Base-by-base conservation (phyloP, 1,140 invertebrate species). In the Heliothis subflexa region DNA sequence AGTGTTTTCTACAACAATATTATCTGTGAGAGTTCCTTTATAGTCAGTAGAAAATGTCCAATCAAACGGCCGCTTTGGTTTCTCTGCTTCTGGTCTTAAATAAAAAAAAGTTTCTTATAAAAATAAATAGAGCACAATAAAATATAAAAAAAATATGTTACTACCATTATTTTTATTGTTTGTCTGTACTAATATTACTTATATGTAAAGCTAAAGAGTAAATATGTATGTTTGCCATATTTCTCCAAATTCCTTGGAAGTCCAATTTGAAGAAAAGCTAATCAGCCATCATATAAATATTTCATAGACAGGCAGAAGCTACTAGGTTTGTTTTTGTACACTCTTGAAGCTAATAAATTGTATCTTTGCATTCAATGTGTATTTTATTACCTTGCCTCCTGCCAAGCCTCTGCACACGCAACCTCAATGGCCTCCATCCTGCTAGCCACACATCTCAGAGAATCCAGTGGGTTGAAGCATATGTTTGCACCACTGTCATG, bases 21-120 rank as follows among this genome's bases (percentile, higher is more conserved):
- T 95, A 5, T 96, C 96, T 84, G 95, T 95, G 28, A 98, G 86
- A 21, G 97, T 98, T 52, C 99, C 99, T 91, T 96, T 97, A 89
- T 99, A 99, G 89, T 97, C 96, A 45, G 98, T 99, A n/a, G 97
- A 97, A 87, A 98, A 99, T 9, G 99, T 99, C 99, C 99, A 99
- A 94, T 99, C 99, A 95, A 99, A 99, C 14, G 98, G 97, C 85
- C 98, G 97, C 16, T 98, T 94, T 87, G 97, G 97, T 85, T 98
- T 96, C 84, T 97, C 96, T 54, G 97, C 95, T 83, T 95, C 94
- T 87, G 94, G 94, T 81, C 95, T 96, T 81, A 72, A 89, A 93
- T 74, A 62, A 78, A 68, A 66, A 25, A 77, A 54, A 18, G 64
- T 11, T 71, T 9, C 14, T 54, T 71, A 54, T 50, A n/a, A 50